phyloP scores from a whole-genome alignment of 2,113 vertebrate species.

The Urocynchramus pylzowi region DNA sequence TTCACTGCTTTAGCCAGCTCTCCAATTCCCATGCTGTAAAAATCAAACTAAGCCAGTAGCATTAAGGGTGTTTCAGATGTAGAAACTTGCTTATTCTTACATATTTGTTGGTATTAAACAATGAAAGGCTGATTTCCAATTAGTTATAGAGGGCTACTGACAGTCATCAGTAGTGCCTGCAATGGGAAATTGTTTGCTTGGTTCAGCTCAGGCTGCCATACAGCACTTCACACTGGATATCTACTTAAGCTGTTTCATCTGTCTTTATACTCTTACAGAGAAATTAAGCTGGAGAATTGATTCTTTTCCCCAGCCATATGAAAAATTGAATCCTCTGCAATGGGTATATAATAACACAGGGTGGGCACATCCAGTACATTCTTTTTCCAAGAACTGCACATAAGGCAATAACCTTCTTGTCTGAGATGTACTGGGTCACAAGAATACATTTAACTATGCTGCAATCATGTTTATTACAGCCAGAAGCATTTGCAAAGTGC shows the following conservation, averaged over 20 bases:
- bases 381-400: background rate
- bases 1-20: background rate
- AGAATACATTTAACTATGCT: background rate
- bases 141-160: background rate
- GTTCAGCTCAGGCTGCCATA: background rate
- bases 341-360: background rate
- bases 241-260: background rate
- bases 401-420: background rate
- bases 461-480: background rate
- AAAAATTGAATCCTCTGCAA: background rate
- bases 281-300: background rate
- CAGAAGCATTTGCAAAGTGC: background rate
- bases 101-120: background rate
- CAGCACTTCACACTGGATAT: background rate
- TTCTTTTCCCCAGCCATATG: background rate
- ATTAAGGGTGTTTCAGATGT: background rate
- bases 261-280: background rate
- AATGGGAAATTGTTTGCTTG: background rate
- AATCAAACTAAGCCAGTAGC: background rate
- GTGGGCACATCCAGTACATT: background rate
- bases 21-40: background rate
- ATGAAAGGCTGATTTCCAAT: background rate
- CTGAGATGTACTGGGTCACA: background rate
- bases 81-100: background rate
- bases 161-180: background rate